These are phyloP conservation scores for Hemicordylus capensis DNA, from an alignment of 2,113 vertebrate genomes.

Conservation along the genomic window DNA sequence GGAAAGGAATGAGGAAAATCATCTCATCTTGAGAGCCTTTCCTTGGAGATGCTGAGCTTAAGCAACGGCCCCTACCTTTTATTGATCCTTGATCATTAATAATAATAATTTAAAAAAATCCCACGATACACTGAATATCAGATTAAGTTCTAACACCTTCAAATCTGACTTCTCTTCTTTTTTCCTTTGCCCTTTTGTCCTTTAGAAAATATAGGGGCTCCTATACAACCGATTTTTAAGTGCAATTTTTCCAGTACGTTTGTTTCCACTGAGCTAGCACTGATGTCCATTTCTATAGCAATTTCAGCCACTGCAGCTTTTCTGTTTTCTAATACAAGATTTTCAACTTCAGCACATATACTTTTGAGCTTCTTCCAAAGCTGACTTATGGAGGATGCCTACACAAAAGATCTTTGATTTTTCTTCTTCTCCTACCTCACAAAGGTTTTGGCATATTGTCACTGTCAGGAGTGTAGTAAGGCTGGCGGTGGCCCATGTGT, in stretches of 20 bases:
- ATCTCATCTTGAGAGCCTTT: too few relatives aligned
- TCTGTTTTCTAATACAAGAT: conserved; percentile 35
- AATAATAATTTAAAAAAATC: conserved; percentile 1
- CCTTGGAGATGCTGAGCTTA: neutral
- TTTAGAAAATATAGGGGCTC: conserved; percentile 36
- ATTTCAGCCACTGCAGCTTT: conserved; percentile 54
- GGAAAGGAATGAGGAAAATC: too few relatives aligned
- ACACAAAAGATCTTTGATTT: neutral
- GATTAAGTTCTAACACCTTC: conserved; percentile 37
- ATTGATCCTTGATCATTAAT: conserved; percentile 41
- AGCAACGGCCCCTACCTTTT: neutral
- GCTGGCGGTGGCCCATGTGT: too few relatives aligned
- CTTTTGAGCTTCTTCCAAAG: conserved; percentile 22
- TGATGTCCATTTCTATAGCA: conserved; percentile 49
- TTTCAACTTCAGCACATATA: conserved; percentile 7
- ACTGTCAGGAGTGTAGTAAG: too few relatives aligned
- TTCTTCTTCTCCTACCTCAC: conserved; percentile 11
- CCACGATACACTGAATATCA: conserved; percentile 32
- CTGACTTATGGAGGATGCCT: neutral
- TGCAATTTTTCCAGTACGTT: conserved; percentile 60
- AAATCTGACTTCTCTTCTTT: conserved; percentile 29
- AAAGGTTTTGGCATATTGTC: too few relatives aligned
- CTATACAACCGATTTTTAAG: conserved; percentile 26
- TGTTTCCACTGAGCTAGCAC: conserved; percentile 62
- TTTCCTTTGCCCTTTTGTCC: conserved; percentile 54